These are phyloP conservation scores for Nannobrachium achirus DNA, from an alignment of 2,113 vertebrate species.

Conservation along the genomic window DNA sequence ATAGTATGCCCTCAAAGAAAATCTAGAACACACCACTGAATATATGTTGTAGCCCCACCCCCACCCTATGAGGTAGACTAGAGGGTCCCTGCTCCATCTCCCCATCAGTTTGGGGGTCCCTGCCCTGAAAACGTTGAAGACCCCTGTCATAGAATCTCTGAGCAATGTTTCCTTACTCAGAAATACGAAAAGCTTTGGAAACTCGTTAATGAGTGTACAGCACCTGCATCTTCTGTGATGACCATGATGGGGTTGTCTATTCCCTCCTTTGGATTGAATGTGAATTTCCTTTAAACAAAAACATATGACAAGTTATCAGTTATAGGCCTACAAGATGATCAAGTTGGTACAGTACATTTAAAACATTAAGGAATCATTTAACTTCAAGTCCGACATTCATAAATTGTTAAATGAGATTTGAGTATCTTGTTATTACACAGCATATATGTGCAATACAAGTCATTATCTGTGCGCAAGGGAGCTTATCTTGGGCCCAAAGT, in stretches of 20 bases:
- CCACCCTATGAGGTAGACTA: too few relatives aligned
- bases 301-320: background rate
- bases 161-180: background rate
- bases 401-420: background rate
- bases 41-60: too few relatives aligned
- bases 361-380: background rate
- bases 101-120: too few relatives aligned
- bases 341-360: conserved; percentile 3
- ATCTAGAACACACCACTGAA: too few relatives aligned
- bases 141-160: background rate
- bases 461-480: background rate
- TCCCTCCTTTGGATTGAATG: conserved; percentile 91
- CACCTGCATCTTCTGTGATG: conserved; percentile 86
- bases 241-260: conserved; percentile 94
- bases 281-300: conserved; percentile 82
- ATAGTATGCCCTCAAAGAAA: too few relatives aligned
- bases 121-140: too few relatives aligned
- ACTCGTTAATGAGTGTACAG: background rate
- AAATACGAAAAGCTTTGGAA: background rate
- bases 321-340: background rate
- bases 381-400: background rate
- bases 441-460: background rate
- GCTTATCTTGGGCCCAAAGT: conserved; percentile 43
- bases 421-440: background rate
- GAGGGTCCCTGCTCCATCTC: too few relatives aligned